A percentile compares a stretch with the other conserved stretches of the same genome.
Evolutionary conservation across 2,797 vertebrate genomes (phyloP).

Genomic region (Otus scops): DNA sequence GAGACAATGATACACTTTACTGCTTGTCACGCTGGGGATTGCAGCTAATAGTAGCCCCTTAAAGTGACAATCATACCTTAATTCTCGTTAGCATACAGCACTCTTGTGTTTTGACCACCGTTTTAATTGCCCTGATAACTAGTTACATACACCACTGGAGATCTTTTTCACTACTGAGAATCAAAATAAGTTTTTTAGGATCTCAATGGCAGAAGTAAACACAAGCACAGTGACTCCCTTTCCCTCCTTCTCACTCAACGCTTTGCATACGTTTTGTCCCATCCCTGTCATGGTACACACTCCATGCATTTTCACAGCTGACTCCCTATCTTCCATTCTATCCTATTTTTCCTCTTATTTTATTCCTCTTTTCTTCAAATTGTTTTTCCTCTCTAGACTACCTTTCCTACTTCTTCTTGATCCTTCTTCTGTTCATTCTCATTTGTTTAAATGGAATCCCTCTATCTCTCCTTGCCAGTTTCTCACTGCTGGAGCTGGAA

Average conservation of each 20-base stretch:
- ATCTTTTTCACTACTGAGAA: neutral
- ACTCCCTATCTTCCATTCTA: neutral
- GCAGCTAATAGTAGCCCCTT: neutral
- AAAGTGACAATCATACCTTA: neutral
- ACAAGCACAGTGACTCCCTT: neutral
- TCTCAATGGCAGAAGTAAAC: neutral
- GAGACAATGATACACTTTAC: neutral
- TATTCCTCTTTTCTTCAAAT: neutral
- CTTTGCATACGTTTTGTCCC: neutral
- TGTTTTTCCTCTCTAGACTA: neutral
- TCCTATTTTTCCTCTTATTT: neutral
- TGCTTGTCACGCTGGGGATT: neutral
- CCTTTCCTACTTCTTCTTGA: neutral
- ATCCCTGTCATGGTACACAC: fast-evolving
- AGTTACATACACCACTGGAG: neutral
- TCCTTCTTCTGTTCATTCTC: neutral
- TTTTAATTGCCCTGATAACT: neutral
- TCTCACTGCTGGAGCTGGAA: neutral
- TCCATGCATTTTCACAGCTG: neutral
- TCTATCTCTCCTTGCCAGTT: neutral
- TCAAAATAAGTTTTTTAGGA: neutral
- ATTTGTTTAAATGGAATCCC: neutral
- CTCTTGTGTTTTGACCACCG: neutral
- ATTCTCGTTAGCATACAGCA: neutral
- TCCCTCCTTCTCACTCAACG: neutral